Base-by-base conservation (phyloP, 2,797 vertebrate genomes). In the Sebastes steindachneri region DNA sequence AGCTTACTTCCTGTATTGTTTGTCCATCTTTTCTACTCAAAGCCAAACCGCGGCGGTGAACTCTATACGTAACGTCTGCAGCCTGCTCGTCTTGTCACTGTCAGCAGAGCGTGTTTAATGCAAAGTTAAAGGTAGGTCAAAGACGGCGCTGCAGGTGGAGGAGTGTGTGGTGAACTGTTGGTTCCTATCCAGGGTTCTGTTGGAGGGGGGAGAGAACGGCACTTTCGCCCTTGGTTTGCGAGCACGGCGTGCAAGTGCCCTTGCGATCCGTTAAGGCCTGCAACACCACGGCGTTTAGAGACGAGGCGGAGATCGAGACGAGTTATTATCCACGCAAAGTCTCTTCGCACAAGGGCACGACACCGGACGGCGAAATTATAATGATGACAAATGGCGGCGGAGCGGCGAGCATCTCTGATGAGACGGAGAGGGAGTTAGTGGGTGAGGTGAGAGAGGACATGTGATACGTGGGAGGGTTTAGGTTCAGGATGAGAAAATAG, bases 381-480 rank as follows among this genome's bases (percentile, higher is more conserved):
- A 93, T 83, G 88, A 93, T 91, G 89, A 94, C 90, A 85, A 92
- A 93, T 53, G 53, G 79, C 37, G 23, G 65, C 64, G 70, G 86
- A 79, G 68, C 69, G 33, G 69, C 64, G 31, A 74, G 85, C 83
- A 89, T 90, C 77, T 80, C 19, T 75, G 83, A 94, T 86, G 86
- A 89, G 83, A 9, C 15, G 28, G 31, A 33, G 48, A 26, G 45
- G 45, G 45, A 60, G 23, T 62, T 57, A 31, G 54, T 57, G 58
- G 69, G 41, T 45, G 45, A 58, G 33, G 45, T 12, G 21, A 28
- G 5, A 4, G 41, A 53, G 21, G 23, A 35, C 55, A 15, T 7
- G 35, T 9, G 5, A 25, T 17, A 3, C 26, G n/a, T 35, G 59
- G 29, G 29, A 15, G 2, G 0, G 25, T 0, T 51, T 8, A 15